Evolutionary conservation across 2,113 vertebrate species (phyloP), one percentile per base, ranked within the genome.

Genomic region (Hydrochoerus hydrochaeris): DNA sequence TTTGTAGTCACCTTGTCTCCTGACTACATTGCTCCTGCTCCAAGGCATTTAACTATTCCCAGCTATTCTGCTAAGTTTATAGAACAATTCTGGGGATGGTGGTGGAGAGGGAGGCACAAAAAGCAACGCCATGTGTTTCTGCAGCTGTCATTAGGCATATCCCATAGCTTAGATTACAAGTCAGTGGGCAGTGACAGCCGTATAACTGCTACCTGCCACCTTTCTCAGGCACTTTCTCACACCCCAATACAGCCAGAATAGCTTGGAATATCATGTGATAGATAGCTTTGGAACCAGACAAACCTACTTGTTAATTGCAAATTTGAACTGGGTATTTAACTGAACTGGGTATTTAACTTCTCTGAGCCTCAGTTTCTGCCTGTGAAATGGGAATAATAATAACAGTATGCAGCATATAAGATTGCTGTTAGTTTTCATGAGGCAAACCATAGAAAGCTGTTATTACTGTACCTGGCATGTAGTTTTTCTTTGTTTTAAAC

Each of bases 101-200:
- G 28, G n/a, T 10, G 7, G 22, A 5, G 35, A 38, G 14, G 20
- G 69, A 32, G n/a, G 30, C 30, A 13, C 83, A 78, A 71, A 91
- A 49, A 89, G 82, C 90, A 93, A 5, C 2, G 8, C 73, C 57
- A 41, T 88, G 54, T 96, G 91, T 94, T 52, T 60, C 81, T 88
- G 92, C 85, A 92, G 80, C 87, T 96, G 95, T 90, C 57, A 9
- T 41, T 62, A 44, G 71, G 85, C 89, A 49, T 67, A 30, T 67
- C 71, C 14, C 10, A 60, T 46, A n/a, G 60, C 46, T 92, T 83
- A 71, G 41, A 58, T 11, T 32, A 3, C 54, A 35, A 58, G 46
- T 32, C n/a, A 67, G 6, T 5, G 38, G 46, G n/a, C n/a, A 67
- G 4, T 5, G 38, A 91, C 67, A 84, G 75, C 35, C n/a, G 46